A percentile compares a stretch with the other conserved stretches of the same genome.
Conservation (phyloP, 2,888 invertebrate species). For the Ichneumoninae sp. region DNA sequence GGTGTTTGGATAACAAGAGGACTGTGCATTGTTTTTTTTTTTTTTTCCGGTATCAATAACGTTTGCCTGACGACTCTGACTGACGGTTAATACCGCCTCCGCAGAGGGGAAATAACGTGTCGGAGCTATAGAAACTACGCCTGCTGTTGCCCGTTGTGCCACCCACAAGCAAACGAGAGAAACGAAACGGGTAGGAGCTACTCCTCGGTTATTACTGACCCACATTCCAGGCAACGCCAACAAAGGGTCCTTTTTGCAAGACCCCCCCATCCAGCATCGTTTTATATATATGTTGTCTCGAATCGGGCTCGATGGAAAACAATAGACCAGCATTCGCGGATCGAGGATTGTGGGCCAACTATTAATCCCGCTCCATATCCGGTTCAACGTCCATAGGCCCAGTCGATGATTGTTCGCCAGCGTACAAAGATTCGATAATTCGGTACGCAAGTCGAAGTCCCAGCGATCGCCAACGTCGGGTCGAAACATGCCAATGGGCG, state of each 20-base stretch:
- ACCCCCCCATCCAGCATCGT: conserved; percentile 25
- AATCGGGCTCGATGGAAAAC: background rate
- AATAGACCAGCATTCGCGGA: background rate
- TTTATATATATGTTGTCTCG: background rate
- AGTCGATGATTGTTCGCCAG: background rate
- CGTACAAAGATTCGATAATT: background rate
- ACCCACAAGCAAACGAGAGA: conserved; percentile 39
- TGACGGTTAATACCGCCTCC: background rate
- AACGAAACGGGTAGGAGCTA: conserved; percentile 32
- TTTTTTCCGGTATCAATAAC: background rate
- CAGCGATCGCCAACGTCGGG: too few relatives aligned
- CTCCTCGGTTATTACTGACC: conserved; percentile 74
- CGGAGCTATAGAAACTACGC: conserved; percentile 38
- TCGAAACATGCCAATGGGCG: too few relatives aligned
- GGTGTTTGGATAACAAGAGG: background rate
- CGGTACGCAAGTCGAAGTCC: background rate
- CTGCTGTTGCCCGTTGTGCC: conserved; percentile 54
- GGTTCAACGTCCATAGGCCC: background rate
- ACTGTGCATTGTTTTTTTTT: background rate
- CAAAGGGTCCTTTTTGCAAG: conserved; percentile 66
- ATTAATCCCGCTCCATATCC: background rate
- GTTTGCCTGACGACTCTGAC: background rate
- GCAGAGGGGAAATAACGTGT: background rate
- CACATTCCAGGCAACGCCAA: conserved; percentile 68
- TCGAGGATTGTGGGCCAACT: background rate